These are phyloP conservation scores for Rhynchophorus ferrugineus DNA, from an alignment of 1,140 invertebrate species.

Conservation along the genomic window DNA sequence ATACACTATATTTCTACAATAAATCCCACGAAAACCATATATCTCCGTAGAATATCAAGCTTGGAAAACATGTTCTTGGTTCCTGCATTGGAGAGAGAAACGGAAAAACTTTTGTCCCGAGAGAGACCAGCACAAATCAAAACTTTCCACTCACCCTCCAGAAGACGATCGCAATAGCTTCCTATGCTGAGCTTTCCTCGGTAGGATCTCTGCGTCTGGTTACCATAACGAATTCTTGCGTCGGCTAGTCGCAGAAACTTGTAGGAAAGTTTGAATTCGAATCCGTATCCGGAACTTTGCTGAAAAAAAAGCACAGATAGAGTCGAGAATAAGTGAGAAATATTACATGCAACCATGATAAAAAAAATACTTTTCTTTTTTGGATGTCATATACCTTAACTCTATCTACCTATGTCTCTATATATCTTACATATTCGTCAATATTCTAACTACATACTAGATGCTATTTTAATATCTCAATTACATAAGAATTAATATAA, in stretches of 20 bases:
- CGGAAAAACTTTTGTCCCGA: not conserved
- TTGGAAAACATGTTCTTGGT: not conserved
- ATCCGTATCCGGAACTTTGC: conserved; percentile 68
- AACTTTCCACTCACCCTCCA: conserved; percentile 21
- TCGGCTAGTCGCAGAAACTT: conserved; percentile 69
- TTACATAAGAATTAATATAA: too few species aligned
- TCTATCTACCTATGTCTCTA: too few species aligned
- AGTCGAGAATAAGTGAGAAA: too few species aligned
- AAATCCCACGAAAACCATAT: not conserved
- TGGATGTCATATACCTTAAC: too few species aligned
- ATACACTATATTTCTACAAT: too few species aligned
- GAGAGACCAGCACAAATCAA: not conserved
- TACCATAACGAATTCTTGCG: conserved; percentile 68
- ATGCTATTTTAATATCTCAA: too few species aligned
- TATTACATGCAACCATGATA: too few species aligned
- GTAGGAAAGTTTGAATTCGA: conserved; percentile 76
- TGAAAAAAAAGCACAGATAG: conserved; percentile 19
- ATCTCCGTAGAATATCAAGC: not conserved
- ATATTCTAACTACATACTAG: too few species aligned
- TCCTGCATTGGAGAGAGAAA: too few species aligned
- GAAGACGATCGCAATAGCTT: conserved; percentile 69
- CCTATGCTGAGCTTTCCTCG: conserved; percentile 64
- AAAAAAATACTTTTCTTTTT: too few species aligned
- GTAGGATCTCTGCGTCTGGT: conserved; percentile 52
- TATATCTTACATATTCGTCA: too few species aligned